These are phyloP conservation scores for Cecidostiba fungosa DNA, from an alignment of 2,888 invertebrate genomes.

Conservation along the genomic window DNA sequence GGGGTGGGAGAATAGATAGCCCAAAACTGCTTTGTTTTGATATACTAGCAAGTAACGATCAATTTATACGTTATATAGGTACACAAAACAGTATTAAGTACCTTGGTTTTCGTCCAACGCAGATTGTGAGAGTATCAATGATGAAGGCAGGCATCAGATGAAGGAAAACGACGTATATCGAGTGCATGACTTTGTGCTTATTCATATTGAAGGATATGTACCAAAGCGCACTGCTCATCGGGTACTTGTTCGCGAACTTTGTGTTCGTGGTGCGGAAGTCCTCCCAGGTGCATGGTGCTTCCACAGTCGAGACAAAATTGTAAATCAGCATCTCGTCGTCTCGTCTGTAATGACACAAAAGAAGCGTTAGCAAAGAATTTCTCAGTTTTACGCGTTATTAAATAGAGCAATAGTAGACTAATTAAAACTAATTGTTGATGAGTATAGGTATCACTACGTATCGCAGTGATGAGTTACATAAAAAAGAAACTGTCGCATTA, in stretches of 20 bases:
- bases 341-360: conserved; percentile 65
- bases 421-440: too few species aligned
- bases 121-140: conserved; percentile 84
- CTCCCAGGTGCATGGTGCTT: conserved; percentile 91
- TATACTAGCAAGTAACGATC: too few species aligned
- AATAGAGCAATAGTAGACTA: too few species aligned
- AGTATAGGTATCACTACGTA: too few species aligned
- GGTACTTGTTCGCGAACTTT: conserved; percentile 81
- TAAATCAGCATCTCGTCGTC: conserved; percentile 84
- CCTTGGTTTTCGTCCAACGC: conserved; percentile 86
- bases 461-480: too few species aligned
- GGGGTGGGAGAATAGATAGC: too few species aligned
- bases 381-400: too few species aligned
- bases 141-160: conserved; percentile 88
- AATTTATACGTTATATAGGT: too few species aligned
- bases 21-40: too few species aligned
- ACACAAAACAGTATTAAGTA: conserved; percentile 75
- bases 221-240: conserved; percentile 83
- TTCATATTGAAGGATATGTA: conserved; percentile 83
- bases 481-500: too few species aligned
- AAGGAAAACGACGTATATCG: conserved; percentile 83
- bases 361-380: neutral
- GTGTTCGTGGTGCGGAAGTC: conserved; percentile 83
- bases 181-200: conserved; percentile 81
- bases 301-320: conserved; percentile 91